Percentiles rank a stretch among this genome's conserved stretches.
Evolutionary conservation across 2,113 vertebrate species (phyloP).

Genomic region (Aphelocoma coerulescens): DNA sequence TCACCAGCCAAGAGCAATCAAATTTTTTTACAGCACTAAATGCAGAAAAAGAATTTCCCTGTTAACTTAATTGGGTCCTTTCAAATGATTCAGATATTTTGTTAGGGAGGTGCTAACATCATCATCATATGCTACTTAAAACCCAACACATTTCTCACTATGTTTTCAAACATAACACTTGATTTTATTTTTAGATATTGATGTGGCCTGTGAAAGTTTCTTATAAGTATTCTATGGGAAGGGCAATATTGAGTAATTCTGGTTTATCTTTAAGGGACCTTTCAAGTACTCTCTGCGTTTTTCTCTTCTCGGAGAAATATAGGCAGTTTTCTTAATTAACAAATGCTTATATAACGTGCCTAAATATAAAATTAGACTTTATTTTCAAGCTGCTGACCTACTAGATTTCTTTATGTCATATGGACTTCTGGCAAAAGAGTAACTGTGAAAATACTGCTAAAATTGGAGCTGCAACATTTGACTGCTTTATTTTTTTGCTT

Average conservation of each 20-base stretch:
- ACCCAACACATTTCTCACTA: constrained; percentile 37
- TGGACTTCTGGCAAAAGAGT: constrained; percentile 55
- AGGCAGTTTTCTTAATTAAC: constrained; percentile 67
- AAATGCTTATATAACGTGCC: constrained; percentile 52
- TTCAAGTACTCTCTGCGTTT: constrained; percentile 19
- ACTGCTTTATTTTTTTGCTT: constrained; percentile 58
- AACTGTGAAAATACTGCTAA: constrained; percentile 63
- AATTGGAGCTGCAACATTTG: constrained; percentile 49
- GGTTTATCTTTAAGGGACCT: constrained; percentile 48
- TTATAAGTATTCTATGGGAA: constrained; percentile 51
- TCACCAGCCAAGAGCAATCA: background rate
- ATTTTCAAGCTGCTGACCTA: constrained; percentile 64
- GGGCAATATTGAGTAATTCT: constrained; percentile 37
- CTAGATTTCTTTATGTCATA: constrained; percentile 66
- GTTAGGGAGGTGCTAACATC: constrained; percentile 46
- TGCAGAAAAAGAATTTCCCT: constrained; percentile 41
- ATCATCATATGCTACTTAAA: constrained; percentile 47
- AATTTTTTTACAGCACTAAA: constrained; percentile 21
- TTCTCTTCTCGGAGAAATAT: constrained; percentile 9
- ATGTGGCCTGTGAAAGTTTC: constrained; percentile 42
- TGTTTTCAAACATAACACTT: constrained; percentile 60
- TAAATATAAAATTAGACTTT: constrained; percentile 72
- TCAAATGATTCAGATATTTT: constrained; percentile 51
- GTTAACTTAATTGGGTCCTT: constrained; percentile 54
- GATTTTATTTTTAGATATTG: constrained; percentile 56